A percentile compares a stretch with the other conserved stretches of the same genome.
Evolutionary conservation across 2,113 vertebrate species (phyloP).

Genomic region (Ramphastos sulfuratus): DNA sequence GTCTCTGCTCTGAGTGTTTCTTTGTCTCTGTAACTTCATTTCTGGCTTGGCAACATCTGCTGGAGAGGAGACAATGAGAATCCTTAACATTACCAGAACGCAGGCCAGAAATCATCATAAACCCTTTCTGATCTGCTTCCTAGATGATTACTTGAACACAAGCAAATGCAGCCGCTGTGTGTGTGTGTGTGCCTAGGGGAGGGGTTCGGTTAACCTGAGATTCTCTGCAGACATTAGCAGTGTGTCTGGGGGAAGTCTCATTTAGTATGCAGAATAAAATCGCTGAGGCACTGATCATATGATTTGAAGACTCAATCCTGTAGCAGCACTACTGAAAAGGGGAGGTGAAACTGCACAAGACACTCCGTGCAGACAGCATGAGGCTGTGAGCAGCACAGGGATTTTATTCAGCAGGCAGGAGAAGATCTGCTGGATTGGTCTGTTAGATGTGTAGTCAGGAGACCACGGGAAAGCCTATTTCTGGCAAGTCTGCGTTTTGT

Average conservation of each 20-base stretch:
- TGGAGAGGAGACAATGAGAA: conserved; percentile 2
- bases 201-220: conserved; percentile 29
- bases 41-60: neutral
- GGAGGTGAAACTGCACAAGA: conserved; percentile 52
- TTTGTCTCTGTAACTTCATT: conserved; percentile 36
- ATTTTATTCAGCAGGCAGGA: conserved; percentile 17
- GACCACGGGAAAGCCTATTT: neutral
- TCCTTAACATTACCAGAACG: neutral
- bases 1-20: conserved; percentile 6
- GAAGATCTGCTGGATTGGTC: neutral
- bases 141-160: neutral
- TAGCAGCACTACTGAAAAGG: conserved; percentile 59
- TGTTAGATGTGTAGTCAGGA: neutral
- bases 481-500: neutral
- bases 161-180: neutral
- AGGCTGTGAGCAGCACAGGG: conserved; percentile 55
- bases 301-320: conserved; percentile 59
- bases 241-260: conserved; percentile 57
- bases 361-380: neutral
- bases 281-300: conserved; percentile 34
- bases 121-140: neutral
- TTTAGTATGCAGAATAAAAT: conserved; percentile 48
- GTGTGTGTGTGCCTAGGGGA: neutral
- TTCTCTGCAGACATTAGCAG: conserved; percentile 22
- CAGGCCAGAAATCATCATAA: neutral